A percentile compares a stretch with the other conserved stretches of the same genome.
phyloP scores from a whole-genome alignment of 2,888 invertebrate genomes.

The Acrocyrtus sp. region DNA sequence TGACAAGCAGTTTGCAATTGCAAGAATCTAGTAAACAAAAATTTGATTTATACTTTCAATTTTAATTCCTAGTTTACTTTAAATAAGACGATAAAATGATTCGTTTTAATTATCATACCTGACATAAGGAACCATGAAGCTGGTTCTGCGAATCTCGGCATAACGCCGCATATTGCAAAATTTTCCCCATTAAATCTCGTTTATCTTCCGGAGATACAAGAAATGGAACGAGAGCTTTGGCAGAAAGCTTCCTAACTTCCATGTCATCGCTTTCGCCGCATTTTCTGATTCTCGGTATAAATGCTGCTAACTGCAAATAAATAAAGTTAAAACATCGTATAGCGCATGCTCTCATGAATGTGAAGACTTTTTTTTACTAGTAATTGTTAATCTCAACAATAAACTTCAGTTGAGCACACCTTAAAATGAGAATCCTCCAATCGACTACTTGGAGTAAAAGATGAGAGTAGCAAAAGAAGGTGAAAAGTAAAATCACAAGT shows the following conservation, averaged over 20 bases:
- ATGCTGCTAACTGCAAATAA: constrained; percentile 72
- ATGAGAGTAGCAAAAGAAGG: constrained; percentile 58
- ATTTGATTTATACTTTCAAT: too few relatives aligned
- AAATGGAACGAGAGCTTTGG: constrained; percentile 60
- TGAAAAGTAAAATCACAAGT: constrained; percentile 60
- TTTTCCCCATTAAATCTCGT: constrained; percentile 13
- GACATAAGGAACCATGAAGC: constrained; percentile 57
- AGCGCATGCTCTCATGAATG: too few relatives aligned
- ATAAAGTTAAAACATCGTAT: constrained; percentile 13
- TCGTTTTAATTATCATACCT: too few relatives aligned
- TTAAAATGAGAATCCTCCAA: constrained; percentile 58
- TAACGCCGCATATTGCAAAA: constrained; percentile 23
- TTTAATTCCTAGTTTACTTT: too few relatives aligned
- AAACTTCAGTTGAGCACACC: constrained; percentile 19
- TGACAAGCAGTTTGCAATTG: too few relatives aligned
- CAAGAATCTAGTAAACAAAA: too few relatives aligned
- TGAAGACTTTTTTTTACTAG: too few relatives aligned
- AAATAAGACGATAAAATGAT: too few relatives aligned
- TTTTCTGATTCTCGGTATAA: constrained; percentile 73
- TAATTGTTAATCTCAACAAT: neutral
- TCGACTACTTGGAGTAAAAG: constrained; percentile 53
- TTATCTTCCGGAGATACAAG: constrained; percentile 50
- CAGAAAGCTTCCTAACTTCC: constrained; percentile 74
- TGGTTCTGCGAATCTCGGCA: constrained; percentile 34
- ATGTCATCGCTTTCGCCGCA: constrained; percentile 76